These are phyloP conservation scores for Anguilla marmorata DNA, from an alignment of 2,797 vertebrate genomes.

Conservation along the genomic window DNA sequence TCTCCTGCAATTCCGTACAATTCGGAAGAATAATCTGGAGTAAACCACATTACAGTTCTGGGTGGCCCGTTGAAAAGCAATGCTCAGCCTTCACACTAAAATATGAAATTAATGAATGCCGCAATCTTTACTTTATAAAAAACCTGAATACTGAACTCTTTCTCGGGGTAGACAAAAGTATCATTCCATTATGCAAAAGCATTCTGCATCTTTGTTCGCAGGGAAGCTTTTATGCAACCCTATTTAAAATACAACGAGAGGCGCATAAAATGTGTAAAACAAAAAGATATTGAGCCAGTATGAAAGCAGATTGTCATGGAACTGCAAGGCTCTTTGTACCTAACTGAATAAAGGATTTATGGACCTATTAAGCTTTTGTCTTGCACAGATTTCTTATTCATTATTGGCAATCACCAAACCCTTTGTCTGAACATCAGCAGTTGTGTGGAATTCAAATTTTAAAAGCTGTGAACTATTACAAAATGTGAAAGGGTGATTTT, in stretches of 20 bases:
- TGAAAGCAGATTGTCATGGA: neutral
- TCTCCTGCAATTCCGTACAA: neutral
- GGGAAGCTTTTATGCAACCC: neutral
- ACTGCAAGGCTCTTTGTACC: neutral
- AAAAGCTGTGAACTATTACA: neutral
- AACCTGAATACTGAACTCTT: neutral
- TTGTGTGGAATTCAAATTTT: neutral
- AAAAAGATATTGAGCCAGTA: neutral
- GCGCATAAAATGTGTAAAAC: neutral
- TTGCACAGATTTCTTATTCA: neutral
- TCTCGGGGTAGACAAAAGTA: neutral
- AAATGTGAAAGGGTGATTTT: too few relatives aligned
- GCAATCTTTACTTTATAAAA: conserved; percentile 5
- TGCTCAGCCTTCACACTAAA: neutral
- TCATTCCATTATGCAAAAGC: conserved; percentile 7
- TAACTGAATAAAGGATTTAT: conserved; percentile 2
- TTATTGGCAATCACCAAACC: neutral
- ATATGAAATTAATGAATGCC: conserved; percentile 5
- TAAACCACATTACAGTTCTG: neutral
- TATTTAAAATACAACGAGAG: neutral
- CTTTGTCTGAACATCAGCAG: neutral
- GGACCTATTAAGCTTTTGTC: neutral
- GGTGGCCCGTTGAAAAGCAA: neutral
- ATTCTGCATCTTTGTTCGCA: neutral
- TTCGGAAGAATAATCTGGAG: neutral